phyloP scores from a whole-genome alignment of 2,797 vertebrate genomes.

The Artibeus lituratus region DNA sequence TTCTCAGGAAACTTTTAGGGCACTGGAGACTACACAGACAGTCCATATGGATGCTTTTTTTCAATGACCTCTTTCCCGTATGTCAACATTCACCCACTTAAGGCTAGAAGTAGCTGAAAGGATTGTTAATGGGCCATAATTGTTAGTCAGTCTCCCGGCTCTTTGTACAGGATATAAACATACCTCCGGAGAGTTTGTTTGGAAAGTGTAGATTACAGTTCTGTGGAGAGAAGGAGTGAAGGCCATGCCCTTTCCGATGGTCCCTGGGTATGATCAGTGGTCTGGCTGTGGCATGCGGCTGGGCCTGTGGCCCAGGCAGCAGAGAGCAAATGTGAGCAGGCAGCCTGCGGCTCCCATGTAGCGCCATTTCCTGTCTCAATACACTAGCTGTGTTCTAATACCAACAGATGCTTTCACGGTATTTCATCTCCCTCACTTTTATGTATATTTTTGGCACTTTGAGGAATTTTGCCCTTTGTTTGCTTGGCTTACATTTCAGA shows the following conservation, averaged over 20 bases:
- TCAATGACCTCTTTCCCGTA: neutral
- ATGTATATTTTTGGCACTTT: neutral
- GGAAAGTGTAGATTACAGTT: neutral
- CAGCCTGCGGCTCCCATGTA: neutral
- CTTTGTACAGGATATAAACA: neutral
- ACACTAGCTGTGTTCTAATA: neutral
- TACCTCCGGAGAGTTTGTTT: neutral
- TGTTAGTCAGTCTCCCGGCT: neutral
- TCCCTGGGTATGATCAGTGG: neutral
- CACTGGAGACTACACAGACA: neutral
- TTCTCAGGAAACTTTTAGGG: neutral
- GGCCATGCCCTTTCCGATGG: neutral
- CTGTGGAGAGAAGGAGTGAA: neutral
- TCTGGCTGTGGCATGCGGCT: fast-evolving
- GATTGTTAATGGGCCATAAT: neutral
- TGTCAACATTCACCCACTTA: neutral
- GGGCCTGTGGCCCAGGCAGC: neutral
- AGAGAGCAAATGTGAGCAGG: neutral
- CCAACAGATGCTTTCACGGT: neutral
- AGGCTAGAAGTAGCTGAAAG: neutral
- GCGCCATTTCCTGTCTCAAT: neutral
- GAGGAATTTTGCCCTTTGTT: neutral
- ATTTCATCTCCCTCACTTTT: neutral
- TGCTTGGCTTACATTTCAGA: neutral
- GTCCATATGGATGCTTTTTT: neutral